Evolutionary conservation across 2,888 invertebrate species (phyloP).

Genomic region (Melanostoma scalare): DNA sequence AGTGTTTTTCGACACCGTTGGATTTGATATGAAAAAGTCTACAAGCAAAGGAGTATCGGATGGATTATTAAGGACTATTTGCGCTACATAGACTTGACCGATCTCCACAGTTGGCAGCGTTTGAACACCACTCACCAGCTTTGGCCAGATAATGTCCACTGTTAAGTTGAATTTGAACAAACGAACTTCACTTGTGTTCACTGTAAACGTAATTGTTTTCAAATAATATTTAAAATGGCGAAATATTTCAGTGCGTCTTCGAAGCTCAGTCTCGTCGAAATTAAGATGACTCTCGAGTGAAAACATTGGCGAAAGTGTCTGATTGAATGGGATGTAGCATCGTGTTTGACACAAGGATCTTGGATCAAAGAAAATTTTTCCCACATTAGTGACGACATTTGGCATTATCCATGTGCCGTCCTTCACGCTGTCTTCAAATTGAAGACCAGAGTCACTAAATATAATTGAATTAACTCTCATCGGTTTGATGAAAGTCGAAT

Average conservation of each 20-base stretch:
- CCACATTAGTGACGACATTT: conserved; percentile 83
- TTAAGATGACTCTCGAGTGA: conserved; percentile 76
- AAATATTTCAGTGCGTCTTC: conserved; percentile 79
- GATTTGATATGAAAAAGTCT: conserved; percentile 79
- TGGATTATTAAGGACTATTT: conserved; percentile 80
- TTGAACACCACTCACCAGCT: conserved; percentile 78
- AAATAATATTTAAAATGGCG: conserved; percentile 79
- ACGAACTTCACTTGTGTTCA: conserved; percentile 80
- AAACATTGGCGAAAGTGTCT: conserved; percentile 58
- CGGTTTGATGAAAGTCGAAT: conserved; percentile 90
- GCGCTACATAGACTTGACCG: conserved; percentile 78
- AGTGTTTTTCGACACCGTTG: conserved; percentile 77
- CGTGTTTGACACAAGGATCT: conserved; percentile 85
- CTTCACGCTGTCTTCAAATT: conserved; percentile 83
- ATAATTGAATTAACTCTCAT: conserved; percentile 87
- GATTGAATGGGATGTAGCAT: conserved; percentile 78
- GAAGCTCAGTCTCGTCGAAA: conserved; percentile 79
- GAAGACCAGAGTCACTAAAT: conserved; percentile 86
- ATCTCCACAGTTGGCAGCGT: conserved; percentile 79
- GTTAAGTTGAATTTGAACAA: conserved; percentile 80
- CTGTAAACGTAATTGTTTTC: conserved; percentile 78
- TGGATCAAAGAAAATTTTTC: conserved; percentile 88
- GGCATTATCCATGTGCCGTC: conserved; percentile 82
- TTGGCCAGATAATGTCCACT: conserved; percentile 81
- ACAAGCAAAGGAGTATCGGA: conserved; percentile 78